A percentile compares a stretch with the other conserved stretches of the same genome.
Conservation (phyloP, 2,888 invertebrate genomes). For the Calliphora vomitoria region DNA sequence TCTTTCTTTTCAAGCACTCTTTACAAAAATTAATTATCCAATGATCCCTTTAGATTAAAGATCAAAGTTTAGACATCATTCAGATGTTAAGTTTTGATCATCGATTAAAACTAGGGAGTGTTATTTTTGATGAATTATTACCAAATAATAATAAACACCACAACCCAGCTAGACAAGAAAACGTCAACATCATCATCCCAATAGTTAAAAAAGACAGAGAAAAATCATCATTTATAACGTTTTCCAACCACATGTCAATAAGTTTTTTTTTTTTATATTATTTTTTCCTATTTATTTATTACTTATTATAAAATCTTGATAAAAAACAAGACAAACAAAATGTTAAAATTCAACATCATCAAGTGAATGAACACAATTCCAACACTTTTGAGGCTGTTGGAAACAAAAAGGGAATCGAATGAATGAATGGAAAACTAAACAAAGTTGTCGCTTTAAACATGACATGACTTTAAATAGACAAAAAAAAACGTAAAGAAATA, state of each 20-base stretch:
- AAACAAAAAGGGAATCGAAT: slow-evolving; percentile 7
- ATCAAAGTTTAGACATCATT: slow-evolving; percentile 63
- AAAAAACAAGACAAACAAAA: slow-evolving; percentile 48
- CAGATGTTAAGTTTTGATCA: slow-evolving; percentile 40
- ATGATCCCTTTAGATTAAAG: slow-evolving; percentile 69
- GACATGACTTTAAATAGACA: slow-evolving; percentile 64
- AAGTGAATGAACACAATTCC: slow-evolving; percentile 41
- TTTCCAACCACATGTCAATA: slow-evolving; percentile 72
- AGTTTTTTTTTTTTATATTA: not conserved
- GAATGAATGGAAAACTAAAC: slow-evolving; percentile 30
- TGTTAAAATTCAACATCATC: slow-evolving; percentile 16
- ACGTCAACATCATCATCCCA: slow-evolving; percentile 46
- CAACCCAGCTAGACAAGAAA: slow-evolving; percentile 24
- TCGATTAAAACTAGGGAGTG: slow-evolving; percentile 65
- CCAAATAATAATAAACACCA: slow-evolving; percentile 43
- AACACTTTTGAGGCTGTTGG: slow-evolving; percentile 23
- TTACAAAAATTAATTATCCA: slow-evolving; percentile 70
- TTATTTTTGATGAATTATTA: slow-evolving; percentile 67
- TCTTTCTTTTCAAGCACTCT: slow-evolving; percentile 7
- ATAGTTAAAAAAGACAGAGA: not conserved
- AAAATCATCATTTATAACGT: slow-evolving; percentile 65
- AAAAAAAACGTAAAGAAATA: slow-evolving; percentile 51
- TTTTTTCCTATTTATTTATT: slow-evolving; percentile 17
- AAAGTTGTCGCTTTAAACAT: slow-evolving; percentile 54
- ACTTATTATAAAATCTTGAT: slow-evolving; percentile 64